These are phyloP conservation scores for Gulo gulo DNA, from an alignment of 2,113 vertebrate genomes.

Conservation along the genomic window DNA sequence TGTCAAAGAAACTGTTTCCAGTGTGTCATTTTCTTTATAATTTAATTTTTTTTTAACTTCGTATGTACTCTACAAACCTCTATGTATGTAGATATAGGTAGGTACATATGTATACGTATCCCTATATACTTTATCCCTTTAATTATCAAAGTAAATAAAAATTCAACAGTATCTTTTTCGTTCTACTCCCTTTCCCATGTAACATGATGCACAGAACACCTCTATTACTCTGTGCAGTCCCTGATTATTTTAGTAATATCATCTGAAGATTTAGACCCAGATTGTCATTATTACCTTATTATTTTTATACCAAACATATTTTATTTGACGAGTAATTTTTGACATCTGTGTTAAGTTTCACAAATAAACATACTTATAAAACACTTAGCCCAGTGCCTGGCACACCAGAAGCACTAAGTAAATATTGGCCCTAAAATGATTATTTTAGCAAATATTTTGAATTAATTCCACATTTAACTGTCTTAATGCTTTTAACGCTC, in stretches of 20 bases:
- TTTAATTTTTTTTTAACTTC: background rate
- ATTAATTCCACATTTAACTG: background rate
- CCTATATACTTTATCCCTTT: background rate
- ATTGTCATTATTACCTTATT: background rate
- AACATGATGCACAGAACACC: background rate
- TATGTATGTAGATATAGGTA: background rate
- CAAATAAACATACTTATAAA: background rate
- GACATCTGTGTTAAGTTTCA: background rate
- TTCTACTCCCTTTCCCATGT: background rate
- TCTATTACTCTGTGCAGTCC: background rate
- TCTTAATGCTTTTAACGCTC: constrained; percentile 17
- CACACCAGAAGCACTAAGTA: background rate
- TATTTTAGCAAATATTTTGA: constrained; percentile 10
- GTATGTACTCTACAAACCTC: background rate
- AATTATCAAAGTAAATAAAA: background rate
- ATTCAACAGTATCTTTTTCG: background rate
- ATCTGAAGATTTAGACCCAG: background rate
- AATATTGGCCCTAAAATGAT: background rate
- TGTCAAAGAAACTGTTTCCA: background rate
- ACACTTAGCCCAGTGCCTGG: background rate
- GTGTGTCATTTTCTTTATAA: background rate
- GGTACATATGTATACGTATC: background rate
- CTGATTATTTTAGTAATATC: background rate
- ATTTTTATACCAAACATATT: background rate
- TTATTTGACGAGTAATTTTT: background rate